These are phyloP conservation scores for Scarus forsteni DNA, from an alignment of 2,797 vertebrate genomes.

Conservation along the genomic window DNA sequence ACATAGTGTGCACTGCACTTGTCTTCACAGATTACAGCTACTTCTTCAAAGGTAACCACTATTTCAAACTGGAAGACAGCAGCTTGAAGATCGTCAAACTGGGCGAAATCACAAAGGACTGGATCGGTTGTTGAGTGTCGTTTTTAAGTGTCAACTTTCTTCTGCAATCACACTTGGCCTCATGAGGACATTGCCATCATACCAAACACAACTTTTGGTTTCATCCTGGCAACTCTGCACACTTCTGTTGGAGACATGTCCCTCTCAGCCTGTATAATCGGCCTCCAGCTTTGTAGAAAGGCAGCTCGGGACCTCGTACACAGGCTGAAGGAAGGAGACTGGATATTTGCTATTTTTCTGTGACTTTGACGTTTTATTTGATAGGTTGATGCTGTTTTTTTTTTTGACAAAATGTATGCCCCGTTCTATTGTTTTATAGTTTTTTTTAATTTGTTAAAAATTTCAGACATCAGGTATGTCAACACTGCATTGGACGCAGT, in stretches of 20 bases:
- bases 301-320: slow-evolving; percentile 51
- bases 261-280: slow-evolving; percentile 72
- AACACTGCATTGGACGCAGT: slow-evolving; percentile 73
- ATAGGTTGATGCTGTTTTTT: slow-evolving; percentile 67
- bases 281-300: slow-evolving; percentile 71
- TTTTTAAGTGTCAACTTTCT: slow-evolving; percentile 48
- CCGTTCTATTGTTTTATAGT: slow-evolving; percentile 53
- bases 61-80: slow-evolving; percentile 95
- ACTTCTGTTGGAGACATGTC: slow-evolving; percentile 71
- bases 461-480: slow-evolving; percentile 84
- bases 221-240: slow-evolving; percentile 82
- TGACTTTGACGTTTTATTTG: slow-evolving; percentile 70
- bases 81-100: slow-evolving; percentile 97
- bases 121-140: slow-evolving; percentile 94
- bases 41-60: slow-evolving; percentile 97
- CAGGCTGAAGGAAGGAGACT: slow-evolving; percentile 69
- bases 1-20: slow-evolving; percentile 22
- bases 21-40: slow-evolving; percentile 91
- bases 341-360: slow-evolving; percentile 76
- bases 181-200: slow-evolving; percentile 64
- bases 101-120: slow-evolving; percentile 95
- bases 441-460: slow-evolving; percentile 50
- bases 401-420: slow-evolving; percentile 49
- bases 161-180: slow-evolving; percentile 62
- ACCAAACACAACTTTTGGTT: slow-evolving; percentile 76